Base-by-base conservation (phyloP, 2,113 vertebrate species). In the Cinclus mexicanus region DNA sequence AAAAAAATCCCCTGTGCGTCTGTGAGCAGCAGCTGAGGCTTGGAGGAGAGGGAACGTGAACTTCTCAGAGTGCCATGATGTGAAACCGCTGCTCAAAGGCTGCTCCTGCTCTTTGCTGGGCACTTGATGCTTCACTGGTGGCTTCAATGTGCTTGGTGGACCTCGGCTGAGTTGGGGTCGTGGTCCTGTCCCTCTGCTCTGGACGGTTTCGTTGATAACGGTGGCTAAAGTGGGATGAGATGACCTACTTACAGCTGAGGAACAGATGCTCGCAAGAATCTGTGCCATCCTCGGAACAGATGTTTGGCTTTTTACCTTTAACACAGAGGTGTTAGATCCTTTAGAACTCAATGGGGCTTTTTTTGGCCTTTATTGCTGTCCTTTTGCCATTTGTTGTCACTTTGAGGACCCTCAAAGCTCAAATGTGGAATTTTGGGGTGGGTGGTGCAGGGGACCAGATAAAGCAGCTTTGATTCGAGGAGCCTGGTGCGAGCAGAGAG, bases 221-320 rank as follows among this genome's bases (percentile, higher is more conserved):
- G 39, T 67, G 86, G 74, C 81, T 92, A 13, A 95, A 96, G 95
- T 90, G 91, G 63, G 93, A 70, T 64, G 63, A 33, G 87, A 59
- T 96, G 95, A 96, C 95, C 97, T 93, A 91, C 93, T 94, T 76
- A 60, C 23, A 64, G 87, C 87, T 39, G 91, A 89, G 67, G 95
- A 89, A 83, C 87, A 90, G 96, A 81, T 87, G 90, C 92, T 96
- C 33, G 3, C 68, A 90, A 91, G 87, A 83, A 93, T 93, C 83
- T 86, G 81, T 97, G 92, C 95, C 46, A 67, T 83, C 15, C 74
- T 56, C 89, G 64, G 86, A 96, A 31, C 89, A 94, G 94, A 91
- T 95, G 96, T 87, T 95, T 75, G 87, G 74, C 69, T 76, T 94
- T 96, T 89, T 90, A 76, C 82, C 90, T 91, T 72, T 90, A 79